Base-by-base conservation (phyloP, 2,797 vertebrate genomes). In the Clarias pachynema region DNA sequence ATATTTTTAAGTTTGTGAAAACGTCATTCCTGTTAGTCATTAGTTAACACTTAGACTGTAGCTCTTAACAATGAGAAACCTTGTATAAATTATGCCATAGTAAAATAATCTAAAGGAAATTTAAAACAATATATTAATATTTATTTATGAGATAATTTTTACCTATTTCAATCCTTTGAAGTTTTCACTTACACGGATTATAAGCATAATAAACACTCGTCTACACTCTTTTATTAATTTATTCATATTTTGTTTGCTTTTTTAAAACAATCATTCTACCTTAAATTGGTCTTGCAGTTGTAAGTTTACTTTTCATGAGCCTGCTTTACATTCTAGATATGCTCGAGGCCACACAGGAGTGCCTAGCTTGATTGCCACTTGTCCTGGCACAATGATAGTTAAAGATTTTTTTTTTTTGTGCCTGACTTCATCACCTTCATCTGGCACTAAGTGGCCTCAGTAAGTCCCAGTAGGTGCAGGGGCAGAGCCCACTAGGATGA, bases 311-410 rank as follows among this genome's bases (percentile, higher is more conserved):
- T 60, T 60, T 79, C 22, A 79, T 6, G 57, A 62, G 31, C 20
- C 57, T 65, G 78, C 60, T 18, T 79, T 63, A 65, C 78, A 79
- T 79, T 7, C 6, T 79, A 18, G 37, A 26, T 63, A 26, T 79
- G 59, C 34, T 63, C 1, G 2, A 63, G 59, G 24, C 34, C 24
- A 79, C 37, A 29, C 6, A 49, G 60, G 15, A 24, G 7, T 40
- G 4, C 22, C 31, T n/a, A 79, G 22, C 22, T 26, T 44, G 77
- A 44, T 44, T 44, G 77, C 63, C 78, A 79, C n/a, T 10, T 44
- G 24, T 79, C 15, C 16, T 44, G 7, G 59, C 24, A 63, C 59
- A 63, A 59, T 63, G 34, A 59, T 24, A 15, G 26, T 75, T 75
- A 56, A 3, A 29, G n/a, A 1, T 12, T 74, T 73, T 53, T 56